Evolutionary conservation across 1,140 invertebrate genomes (phyloP), one percentile per base, ranked within the genome.

Genomic region (Trichoplusia ni): DNA sequence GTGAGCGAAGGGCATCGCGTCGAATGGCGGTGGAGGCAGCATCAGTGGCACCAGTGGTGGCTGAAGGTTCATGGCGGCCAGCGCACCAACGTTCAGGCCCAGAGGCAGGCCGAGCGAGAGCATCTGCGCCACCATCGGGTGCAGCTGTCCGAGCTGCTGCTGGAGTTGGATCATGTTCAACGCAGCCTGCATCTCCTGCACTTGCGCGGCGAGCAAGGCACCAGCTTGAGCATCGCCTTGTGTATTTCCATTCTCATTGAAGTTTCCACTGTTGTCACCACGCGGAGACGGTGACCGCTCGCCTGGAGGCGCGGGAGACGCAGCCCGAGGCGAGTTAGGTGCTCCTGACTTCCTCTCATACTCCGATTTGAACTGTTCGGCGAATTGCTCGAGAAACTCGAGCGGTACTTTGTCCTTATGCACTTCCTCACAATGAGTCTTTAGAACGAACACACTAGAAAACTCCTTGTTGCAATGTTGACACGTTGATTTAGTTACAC

Each of bases 401-500:
- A 96, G 91, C 8, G 97, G 97, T 54, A 99, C 96, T 84, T 97
- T 92, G 84, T 97, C 95, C 80, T 96, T 95, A 90, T 99, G 98
- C 64, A 98, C 95, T 92, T 98, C 97, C 92, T 99, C 97, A 91
- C 96, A 96, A 89, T 99, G 97, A 70, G 97, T 95, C 90, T 98
- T 98, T 81, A 99, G 91, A 63, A 98, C 97, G 95, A 97, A 98
- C 61, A 98, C 96, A 91, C 96, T 98, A 71, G 97, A 98, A 90
- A 99, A 98, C 82, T 97, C 95, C 90, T 98, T 98, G 72, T 95
- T 95, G 90, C 98, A 99, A 82, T 96, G 95, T 80, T 95, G 94
- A 90, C 98, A 99, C 92, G 95, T 91, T 84, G 95, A 95, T 90
- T 94, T 95, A 71, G 93, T 91, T 71, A 91, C 89, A 25, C 93